Base-by-base conservation (phyloP, 2,797 vertebrate species). In the Phyllotis vaccarum region DNA sequence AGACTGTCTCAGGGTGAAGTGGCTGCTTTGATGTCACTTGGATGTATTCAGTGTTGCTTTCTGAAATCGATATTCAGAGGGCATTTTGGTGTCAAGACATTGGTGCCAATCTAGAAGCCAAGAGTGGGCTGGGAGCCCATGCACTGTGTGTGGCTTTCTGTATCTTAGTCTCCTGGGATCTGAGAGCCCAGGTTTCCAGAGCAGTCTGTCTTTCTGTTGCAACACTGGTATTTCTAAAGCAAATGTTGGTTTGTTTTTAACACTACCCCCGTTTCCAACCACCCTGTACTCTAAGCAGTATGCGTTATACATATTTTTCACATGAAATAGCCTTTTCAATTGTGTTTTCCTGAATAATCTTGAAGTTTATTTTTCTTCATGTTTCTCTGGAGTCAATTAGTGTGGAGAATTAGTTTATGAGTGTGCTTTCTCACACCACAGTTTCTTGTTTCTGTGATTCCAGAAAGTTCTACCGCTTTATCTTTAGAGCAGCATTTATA, bases 391-490 rank as follows among this genome's bases (percentile, higher is more conserved):
- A 87, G 60, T 66, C 34, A 60, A 8, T 92, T 64, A 68, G 19
- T 74, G 31, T 34, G 27, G 58, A 88, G 68, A 90, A 91, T 14
- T 72, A 95, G 78, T 66, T 86, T 78, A 17, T 56, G 60, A 43
- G 8, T 3, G 43, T 5, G 37, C 14, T 66, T n/a, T 88, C 56
- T 95, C 88, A 21, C 91, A 46, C 19, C 34, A 21, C 52, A 81
- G 52, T 89, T 90, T 91, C 7, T 4, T 56, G 11, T 95, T 95
- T 72, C 92, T 94, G 90, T 91, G 76, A 74, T 93, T 31, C 91
- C 19, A 58, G 76, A 85, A 95, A 90, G 9, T 10, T 64, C 88
- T 37, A 8, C 6, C 54, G 24, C 56, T 89, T 91, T 87, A 27
- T 75, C 72, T 89, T 85, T 56, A 85, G 66, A 81, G 70, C 64